These are phyloP conservation scores for Cirrhinus mrigala DNA, from an alignment of 2,797 vertebrate species.

Conservation along the genomic window DNA sequence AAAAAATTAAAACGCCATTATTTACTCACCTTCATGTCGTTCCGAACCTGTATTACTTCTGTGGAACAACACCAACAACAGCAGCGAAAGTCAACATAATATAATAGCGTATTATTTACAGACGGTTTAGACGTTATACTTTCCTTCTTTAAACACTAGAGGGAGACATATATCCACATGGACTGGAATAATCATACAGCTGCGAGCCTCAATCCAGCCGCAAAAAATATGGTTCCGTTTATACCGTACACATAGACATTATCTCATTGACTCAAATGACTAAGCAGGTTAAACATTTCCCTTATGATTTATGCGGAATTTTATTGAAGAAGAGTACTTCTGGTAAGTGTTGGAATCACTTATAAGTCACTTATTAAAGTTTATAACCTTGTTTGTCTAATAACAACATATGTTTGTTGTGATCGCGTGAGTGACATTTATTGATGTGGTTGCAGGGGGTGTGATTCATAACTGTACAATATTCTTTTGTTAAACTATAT, in stretches of 20 bases:
- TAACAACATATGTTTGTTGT: neutral
- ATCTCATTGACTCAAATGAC: neutral
- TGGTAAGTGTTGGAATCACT: neutral
- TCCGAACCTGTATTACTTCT: neutral
- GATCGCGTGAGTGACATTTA: neutral
- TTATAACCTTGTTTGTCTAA: neutral
- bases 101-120: neutral
- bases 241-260: neutral
- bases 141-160: neutral
- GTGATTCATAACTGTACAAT: neutral
- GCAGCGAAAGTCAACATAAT: neutral
- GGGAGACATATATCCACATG: neutral
- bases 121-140: neutral
- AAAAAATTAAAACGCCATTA: neutral
- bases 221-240: neutral
- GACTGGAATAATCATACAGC: neutral
- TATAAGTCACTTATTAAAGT: constrained; percentile 20
- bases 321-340: neutral
- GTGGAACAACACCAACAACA: neutral
- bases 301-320: neutral
- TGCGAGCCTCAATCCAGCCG: neutral
- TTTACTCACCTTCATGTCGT: neutral
- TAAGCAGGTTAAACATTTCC: neutral
- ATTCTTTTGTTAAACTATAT: neutral
- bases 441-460: neutral